phyloP scores from a whole-genome alignment of 37 sponge, comb jelly and placozoan species.

The Crambe crambe region DNA sequence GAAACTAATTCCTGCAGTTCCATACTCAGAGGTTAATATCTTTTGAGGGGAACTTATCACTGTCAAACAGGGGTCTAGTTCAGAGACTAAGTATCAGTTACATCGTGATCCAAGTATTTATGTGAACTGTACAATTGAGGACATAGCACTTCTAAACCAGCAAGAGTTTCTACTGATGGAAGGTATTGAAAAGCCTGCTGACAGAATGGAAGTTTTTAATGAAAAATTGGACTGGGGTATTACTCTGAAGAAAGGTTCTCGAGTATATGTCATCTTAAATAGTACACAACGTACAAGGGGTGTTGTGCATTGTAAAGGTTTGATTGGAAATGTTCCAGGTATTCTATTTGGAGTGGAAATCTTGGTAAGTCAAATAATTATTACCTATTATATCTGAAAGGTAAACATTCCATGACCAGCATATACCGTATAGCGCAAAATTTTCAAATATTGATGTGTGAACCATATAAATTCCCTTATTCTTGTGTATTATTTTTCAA shows the following conservation, averaged over 20 bases:
- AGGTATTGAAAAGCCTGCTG: conserved; percentile 17
- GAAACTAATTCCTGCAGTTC: background rate
- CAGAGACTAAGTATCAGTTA: conserved; percentile 11
- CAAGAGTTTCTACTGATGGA: conserved; percentile 27
- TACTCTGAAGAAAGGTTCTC: conserved; percentile 14
- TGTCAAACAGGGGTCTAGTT: background rate
- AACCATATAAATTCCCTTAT: no score
- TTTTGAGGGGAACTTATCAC: conserved; percentile 36
- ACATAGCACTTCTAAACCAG: conserved; percentile 24
- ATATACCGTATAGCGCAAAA: no score
- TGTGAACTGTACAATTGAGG: background rate
- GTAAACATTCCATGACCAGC: background rate
- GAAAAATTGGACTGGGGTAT: conserved; percentile 28
- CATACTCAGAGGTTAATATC: background rate
- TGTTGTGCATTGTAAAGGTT: conserved; percentile 20
- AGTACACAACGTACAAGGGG: background rate
- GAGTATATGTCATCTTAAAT: conserved; percentile 32
- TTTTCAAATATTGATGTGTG: no score
- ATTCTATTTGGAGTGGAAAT: conserved; percentile 54
- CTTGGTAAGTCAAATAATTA: conserved; percentile 4
- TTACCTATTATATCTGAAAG: conserved; percentile 19
- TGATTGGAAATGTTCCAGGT: conserved; percentile 7
- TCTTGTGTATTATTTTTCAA: no score
- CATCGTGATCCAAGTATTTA: conserved; percentile 10
- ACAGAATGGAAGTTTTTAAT: conserved; percentile 7